Evolutionary conservation across 2,797 vertebrate species (phyloP), one percentile per base, ranked within the genome.

Genomic region (Kryptopterus vitreolus): DNA sequence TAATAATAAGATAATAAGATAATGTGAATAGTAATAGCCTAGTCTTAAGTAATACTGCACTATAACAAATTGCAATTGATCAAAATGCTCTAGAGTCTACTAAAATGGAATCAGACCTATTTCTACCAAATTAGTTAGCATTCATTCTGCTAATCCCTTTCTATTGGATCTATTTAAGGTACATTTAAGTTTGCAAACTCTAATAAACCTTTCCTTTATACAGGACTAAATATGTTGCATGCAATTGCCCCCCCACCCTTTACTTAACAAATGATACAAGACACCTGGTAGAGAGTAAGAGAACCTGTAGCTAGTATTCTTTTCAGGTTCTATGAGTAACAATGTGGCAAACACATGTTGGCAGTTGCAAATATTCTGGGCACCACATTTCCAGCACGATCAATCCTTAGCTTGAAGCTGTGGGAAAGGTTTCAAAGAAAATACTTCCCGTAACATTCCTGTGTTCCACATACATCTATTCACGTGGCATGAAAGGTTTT

Each of bases 261-360:
- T 5, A 35, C 2, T 7, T 24, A 18, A 50, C 31, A 50, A 65
- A 76, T 3, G 68, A 43, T 35, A 29, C 3, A 4, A 73, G 61
- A 59, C 33, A 76, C 65, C 77, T 76, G 53, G 69, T 59, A 63
- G 29, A 16, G 35, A 72, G 33, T 78, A 48, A 35, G 16, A 57
- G 29, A 81, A 82, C 53, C 59, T 82, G 65, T 62, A 69, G 53
- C 57, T 65, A 78, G 82, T 90, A 85, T 84, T 89, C 76, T 63
- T 26, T 65, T 81, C 87, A 86, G 79, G 78, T 86, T 83, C 83
- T 82, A 86, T 82, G 72, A 87, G 76, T 83, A 87, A 88, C 92
- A 95, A 95, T 95, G 90, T 95, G 95, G 94, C 90, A 92, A 92
- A 90, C 95, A 96, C 91, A 95, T 96, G 95, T 96, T 95, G 94